Evolutionary conservation across 2,888 invertebrate genomes (phyloP), one percentile per base, ranked within the genome.

Genomic region (Pocota personata): DNA sequence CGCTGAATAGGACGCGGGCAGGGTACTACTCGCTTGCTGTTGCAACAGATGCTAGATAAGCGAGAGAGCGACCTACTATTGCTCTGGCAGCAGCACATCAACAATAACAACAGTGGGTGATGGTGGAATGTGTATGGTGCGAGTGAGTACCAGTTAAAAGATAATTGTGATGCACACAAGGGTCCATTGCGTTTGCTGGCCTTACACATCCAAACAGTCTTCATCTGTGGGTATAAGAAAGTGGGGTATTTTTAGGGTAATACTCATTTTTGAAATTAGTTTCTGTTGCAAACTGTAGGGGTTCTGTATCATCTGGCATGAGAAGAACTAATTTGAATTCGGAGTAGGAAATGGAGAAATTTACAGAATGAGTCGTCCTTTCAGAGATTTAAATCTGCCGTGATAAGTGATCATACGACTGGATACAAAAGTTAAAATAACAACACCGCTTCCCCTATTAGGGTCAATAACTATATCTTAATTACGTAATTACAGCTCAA

Each of bases 31-130:
- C 57, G 57, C 48, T 37, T 37, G 60, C 6, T 21, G 19, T 60
- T 35, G 71, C 58, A 86, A 77, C 86, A 86, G 86, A 86, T 86
- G 86, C 82, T 76, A 86, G 86, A 86, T 86, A 86, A 82, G 86
- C 66, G 64, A 72, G 79, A 79, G 79, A 66, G 71, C 80, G 84
- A 86, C 84, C 84, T 84, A 80, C 75, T 71, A 66, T 78, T 78
- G 12, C 57, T 37, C 37, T 3, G 10, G 46, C 64, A 30, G 27
- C 27, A 43, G 58, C 57, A 27, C 40, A 40, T 24, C 48, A 57
- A 37, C 21, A 57, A 40, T 46, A 62, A 16, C 19, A 75, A 37
- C 57, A 71, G 69, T 82, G 82, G 69, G 82, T 75, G 82, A 64
- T 72, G 77, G 60, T 37, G 64, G 27, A 71, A 66, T 80, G 69